Evolutionary conservation across 2,888 invertebrate genomes (phyloP), one percentile per base, ranked within the genome.

Genomic region (Patella pellucida): DNA sequence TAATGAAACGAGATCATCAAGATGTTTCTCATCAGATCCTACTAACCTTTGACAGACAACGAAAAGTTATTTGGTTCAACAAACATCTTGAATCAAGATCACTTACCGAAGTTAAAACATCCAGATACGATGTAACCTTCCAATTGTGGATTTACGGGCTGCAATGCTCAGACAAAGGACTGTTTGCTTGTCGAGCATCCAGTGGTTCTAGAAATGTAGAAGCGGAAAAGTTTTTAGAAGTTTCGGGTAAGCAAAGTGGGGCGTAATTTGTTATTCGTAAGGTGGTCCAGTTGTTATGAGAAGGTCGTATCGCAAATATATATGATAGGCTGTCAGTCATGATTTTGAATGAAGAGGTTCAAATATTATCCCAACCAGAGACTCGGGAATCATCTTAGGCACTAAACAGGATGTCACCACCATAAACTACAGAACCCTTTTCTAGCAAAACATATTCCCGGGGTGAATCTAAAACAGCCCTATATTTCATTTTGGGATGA

Each of bases 131-230:
- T 41, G 78, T 76, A 11, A 75, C 76, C 23, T 62, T 82, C n/a
- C 77, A 75, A 19, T 5, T 83, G 19, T 83, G 81, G 83, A 54
- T 83, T 27, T 83, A 81, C 51, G 73, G 67, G 16, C 68, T 83
- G 52, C 73, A 76, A 12, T 83, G 83, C 62, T 72, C 74, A 16
- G 83, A 83, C 71, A 77, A 79, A 19, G 83, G 83, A 11, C 27
- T 16, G 12, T 82, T 81, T 70, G 19, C 56, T n/a, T 83, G 83
- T 72, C 56, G 52, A 14, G 79, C 74, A 27, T 73, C 76, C 41
- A 76, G 75, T 14, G 76, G 78, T 16, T 75, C 72, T 50, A 62
- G 51, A 15, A 27, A 76, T 19, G 68, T 77, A 19, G 74, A 68
- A 27, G 72, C 80, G 16, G 41, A 68, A n/a, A 77, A 76, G 23